Conservation (phyloP, 35 echinoderm and acorn worm genomes). For the Ophioderma brevispina region DNA sequence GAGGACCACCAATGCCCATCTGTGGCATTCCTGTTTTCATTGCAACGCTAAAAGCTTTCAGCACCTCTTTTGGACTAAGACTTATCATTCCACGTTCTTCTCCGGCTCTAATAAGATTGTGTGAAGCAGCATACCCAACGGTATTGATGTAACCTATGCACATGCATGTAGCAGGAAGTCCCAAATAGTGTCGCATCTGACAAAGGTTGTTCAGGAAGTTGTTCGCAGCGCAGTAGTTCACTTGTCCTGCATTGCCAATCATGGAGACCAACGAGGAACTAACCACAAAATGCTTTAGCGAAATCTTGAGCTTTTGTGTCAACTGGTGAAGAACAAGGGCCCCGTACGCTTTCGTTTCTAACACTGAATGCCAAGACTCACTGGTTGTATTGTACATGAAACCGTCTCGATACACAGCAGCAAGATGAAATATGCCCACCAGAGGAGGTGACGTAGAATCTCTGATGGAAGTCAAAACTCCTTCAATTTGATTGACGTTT, state of each 20-base stretch:
- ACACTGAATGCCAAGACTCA: slow-evolving; percentile 45
- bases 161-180: slow-evolving; percentile 56
- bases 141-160: slow-evolving; percentile 31
- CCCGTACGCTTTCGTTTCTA: slow-evolving; percentile 62
- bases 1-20: not conserved
- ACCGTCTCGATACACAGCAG: slow-evolving; percentile 47
- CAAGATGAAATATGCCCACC: slow-evolving; percentile 64
- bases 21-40: not conserved
- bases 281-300: slow-evolving; percentile 55
- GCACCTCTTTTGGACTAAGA: slow-evolving; percentile 8
- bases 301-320: slow-evolving; percentile 40
- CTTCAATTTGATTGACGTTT: not conserved
- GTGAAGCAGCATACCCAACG: slow-evolving; percentile 48
- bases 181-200: not conserved
- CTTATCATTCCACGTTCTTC: slow-evolving; percentile 15
- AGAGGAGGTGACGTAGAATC: not conserved
- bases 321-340: slow-evolving; percentile 58
- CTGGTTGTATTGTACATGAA: slow-evolving; percentile 19
- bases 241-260: slow-evolving; percentile 71
- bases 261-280: slow-evolving; percentile 54
- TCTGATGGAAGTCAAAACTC: slow-evolving; percentile 8
- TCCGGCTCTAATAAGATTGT: slow-evolving; percentile 12
- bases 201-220: slow-evolving; percentile 45
- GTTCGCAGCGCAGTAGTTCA: slow-evolving; percentile 64
- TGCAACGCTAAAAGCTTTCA: not conserved